Evolutionary conservation across 2,888 invertebrate genomes (phyloP).

Genomic region (Andrena camellia): DNA sequence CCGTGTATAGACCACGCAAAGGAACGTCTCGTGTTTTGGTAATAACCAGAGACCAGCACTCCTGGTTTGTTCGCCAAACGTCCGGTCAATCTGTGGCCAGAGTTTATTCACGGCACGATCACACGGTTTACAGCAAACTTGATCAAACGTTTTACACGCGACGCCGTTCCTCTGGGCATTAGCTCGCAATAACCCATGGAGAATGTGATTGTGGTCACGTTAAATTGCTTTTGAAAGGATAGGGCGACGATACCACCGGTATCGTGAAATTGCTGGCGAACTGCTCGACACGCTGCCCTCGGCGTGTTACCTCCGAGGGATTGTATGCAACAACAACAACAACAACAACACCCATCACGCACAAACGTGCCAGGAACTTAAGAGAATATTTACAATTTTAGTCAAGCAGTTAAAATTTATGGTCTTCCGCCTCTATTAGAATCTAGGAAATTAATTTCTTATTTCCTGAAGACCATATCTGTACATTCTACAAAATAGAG

Average conservation of each 20-base stretch:
- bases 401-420: background rate
- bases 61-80: slow-evolving; percentile 62
- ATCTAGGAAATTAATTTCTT: no score
- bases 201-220: background rate
- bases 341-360: background rate
- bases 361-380: background rate
- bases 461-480: no score
- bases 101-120: slow-evolving; percentile 50
- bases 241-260: slow-evolving; percentile 23
- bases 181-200: slow-evolving; percentile 32
- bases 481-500: no score
- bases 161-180: slow-evolving; percentile 20
- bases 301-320: background rate
- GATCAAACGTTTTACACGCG: slow-evolving; percentile 43
- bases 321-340: background rate
- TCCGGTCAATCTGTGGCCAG: slow-evolving; percentile 32
- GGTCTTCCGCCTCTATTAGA: background rate
- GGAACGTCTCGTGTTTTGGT: slow-evolving; percentile 61
- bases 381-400: background rate
- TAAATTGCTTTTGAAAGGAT: slow-evolving; percentile 33
- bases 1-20: slow-evolving; percentile 15
- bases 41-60: slow-evolving; percentile 54
- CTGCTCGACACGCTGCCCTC: background rate
- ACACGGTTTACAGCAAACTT: slow-evolving; percentile 19
- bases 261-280: slow-evolving; percentile 22